These are phyloP conservation scores for Malurus elegans DNA, from an alignment of 2,113 vertebrate species.

Conservation along the genomic window DNA sequence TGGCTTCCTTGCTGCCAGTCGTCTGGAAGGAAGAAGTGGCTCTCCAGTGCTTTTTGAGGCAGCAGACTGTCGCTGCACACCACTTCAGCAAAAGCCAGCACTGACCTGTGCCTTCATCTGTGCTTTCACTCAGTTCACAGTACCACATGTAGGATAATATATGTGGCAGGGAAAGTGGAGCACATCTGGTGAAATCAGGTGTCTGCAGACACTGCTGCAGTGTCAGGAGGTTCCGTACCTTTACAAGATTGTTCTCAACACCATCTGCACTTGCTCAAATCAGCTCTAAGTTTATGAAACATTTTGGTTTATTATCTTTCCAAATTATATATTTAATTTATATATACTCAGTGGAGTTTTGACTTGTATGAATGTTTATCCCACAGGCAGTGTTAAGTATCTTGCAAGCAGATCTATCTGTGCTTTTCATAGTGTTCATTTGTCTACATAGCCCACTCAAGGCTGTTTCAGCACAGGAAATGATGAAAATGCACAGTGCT, in stretches of 20 bases:
- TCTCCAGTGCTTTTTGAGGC: neutral
- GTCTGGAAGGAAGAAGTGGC: neutral
- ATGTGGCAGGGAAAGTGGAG: neutral
- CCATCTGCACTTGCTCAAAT: neutral
- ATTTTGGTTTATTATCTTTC: neutral
- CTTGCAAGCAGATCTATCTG: neutral
- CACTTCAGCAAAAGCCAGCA: neutral
- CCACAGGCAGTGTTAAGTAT: neutral
- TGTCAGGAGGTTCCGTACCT: neutral
- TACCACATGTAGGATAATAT: neutral
- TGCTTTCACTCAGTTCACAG: neutral
- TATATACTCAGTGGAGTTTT: neutral
- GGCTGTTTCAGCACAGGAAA: neutral
- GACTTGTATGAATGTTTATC: neutral
- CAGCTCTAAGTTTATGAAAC: neutral
- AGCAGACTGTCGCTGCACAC: neutral
- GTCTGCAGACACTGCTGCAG: neutral
- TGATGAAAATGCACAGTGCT: neutral
- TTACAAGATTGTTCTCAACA: neutral
- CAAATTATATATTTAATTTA: neutral
- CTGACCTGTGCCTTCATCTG: fast-evolving
- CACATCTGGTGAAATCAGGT: neutral
- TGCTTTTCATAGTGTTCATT: neutral
- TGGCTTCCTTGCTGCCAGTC: neutral
- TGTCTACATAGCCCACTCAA: neutral